Evolutionary conservation across 2,888 invertebrate species (phyloP).

Genomic region (Xanthorhoe designata): DNA sequence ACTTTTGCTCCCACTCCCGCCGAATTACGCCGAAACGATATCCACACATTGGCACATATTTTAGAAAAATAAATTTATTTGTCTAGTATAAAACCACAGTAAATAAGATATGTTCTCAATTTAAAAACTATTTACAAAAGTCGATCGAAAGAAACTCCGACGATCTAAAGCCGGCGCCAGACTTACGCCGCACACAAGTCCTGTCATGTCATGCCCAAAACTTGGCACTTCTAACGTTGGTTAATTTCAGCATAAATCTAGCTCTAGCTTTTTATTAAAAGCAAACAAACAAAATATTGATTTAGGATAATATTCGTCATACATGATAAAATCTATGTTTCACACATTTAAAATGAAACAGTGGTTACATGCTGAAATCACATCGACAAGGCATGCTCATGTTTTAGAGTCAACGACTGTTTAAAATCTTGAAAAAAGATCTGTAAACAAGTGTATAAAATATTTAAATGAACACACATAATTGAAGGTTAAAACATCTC

Average conservation of each 20-base stretch:
- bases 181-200: conserved; percentile 14
- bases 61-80: conserved; percentile 46
- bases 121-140: conserved; percentile 46
- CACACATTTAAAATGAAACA: conserved; percentile 22
- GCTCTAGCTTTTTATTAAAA: conserved; percentile 22
- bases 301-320: conserved; percentile 37
- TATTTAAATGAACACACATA: conserved; percentile 32
- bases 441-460: conserved; percentile 28
- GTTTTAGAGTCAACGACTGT: conserved; percentile 16
- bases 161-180: conserved; percentile 17
- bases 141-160: conserved; percentile 32
- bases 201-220: neutral
- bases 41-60: conserved; percentile 47
- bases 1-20: conserved; percentile 43
- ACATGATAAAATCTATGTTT: conserved; percentile 36
- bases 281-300: conserved; percentile 40
- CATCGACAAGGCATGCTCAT: conserved; percentile 29
- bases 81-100: conserved; percentile 45
- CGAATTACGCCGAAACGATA: conserved; percentile 40
- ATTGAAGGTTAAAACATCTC: conserved; percentile 23
- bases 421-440: conserved; percentile 15
- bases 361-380: conserved; percentile 27
- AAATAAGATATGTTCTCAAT: conserved; percentile 47
- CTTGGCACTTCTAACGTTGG: neutral
- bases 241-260: neutral